Percentiles rank a stretch among this genome's conserved stretches.
Evolutionary conservation across 1,140 invertebrate genomes (phyloP).

Genomic region (Apis laboriosa): DNA sequence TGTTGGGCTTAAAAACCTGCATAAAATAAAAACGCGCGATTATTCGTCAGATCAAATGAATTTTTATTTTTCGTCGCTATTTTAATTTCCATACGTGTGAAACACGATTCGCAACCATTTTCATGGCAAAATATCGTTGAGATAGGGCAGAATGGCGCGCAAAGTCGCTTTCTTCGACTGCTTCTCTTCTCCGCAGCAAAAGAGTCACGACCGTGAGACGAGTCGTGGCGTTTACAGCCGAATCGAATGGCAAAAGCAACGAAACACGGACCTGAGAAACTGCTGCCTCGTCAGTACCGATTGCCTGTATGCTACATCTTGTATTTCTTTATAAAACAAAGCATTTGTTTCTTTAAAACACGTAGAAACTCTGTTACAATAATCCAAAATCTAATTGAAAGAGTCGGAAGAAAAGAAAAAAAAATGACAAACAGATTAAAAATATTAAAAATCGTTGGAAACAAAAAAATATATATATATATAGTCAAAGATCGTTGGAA

Average conservation of each 20-base stretch:
- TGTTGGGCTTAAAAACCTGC: neutral
- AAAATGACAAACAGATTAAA: neutral
- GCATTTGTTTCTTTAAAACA: no score
- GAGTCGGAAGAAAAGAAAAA: neutral
- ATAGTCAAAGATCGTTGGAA: no score
- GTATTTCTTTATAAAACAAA: neutral
- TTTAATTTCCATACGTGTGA: slow-evolving; percentile 5
- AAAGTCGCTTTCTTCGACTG: slow-evolving; percentile 16
- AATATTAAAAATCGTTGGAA: no score
- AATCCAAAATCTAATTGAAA: neutral
- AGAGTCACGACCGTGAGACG: slow-evolving; percentile 50
- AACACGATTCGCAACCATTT: slow-evolving; percentile 12
- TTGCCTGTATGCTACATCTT: slow-evolving; percentile 59
- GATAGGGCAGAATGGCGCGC: neutral
- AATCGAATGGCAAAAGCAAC: slow-evolving; percentile 71
- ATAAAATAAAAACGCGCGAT: neutral
- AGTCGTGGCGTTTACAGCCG: slow-evolving; percentile 71
- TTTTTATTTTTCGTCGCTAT: neutral
- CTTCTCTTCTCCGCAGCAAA: slow-evolving; percentile 21
- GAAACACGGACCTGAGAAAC: slow-evolving; percentile 62
- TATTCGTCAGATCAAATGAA: neutral
- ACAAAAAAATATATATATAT: no score
- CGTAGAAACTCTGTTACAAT: no score
- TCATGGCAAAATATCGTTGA: slow-evolving; percentile 23
- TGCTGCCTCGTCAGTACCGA: slow-evolving; percentile 49